Conservation (phyloP, 2,113 vertebrate genomes). For the Menidia beryllina region DNA sequence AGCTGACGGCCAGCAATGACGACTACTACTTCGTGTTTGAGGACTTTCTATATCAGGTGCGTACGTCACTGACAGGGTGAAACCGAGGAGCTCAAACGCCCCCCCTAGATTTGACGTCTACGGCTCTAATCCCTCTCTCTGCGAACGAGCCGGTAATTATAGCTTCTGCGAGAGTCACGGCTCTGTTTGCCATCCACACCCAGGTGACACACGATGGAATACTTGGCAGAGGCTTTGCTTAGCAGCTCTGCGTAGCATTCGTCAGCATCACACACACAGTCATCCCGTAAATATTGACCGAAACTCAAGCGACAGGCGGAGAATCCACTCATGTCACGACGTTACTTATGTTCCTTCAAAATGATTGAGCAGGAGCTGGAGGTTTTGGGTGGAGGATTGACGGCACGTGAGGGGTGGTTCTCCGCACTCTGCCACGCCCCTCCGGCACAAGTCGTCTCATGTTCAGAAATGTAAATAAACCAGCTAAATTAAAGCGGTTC, state of each 20-base stretch:
- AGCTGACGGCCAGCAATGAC: constrained; percentile 97
- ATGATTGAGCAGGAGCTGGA: too few species aligned
- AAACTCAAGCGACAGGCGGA: constrained; percentile 43
- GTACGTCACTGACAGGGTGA: too few species aligned
- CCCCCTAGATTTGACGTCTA: neutral
- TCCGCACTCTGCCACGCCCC: too few species aligned
- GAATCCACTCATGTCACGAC: constrained; percentile 23
- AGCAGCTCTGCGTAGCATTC: constrained; percentile 15
- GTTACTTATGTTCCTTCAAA: too few species aligned
- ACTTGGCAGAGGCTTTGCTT: constrained; percentile 31
- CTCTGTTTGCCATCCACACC: constrained; percentile 37
- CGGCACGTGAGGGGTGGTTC: too few species aligned
- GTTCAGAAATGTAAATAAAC: too few species aligned
- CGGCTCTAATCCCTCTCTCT: constrained; percentile 1
- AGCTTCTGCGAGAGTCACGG: neutral
- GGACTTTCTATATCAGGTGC: constrained; percentile 98
- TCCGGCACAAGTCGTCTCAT: too few species aligned
- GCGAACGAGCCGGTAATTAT: constrained; percentile 1
- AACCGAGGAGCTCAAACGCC: constrained; percentile 1
- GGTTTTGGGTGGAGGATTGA: too few species aligned
- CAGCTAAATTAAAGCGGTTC: too few species aligned
- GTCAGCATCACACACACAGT: constrained; percentile 12
- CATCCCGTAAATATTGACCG: constrained; percentile 53
- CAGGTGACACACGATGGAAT: constrained; percentile 20
- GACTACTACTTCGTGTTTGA: constrained; percentile 99